These are phyloP conservation scores for Oplegnathus fasciatus DNA, from an alignment of 2,113 vertebrate genomes.

Conservation along the genomic window DNA sequence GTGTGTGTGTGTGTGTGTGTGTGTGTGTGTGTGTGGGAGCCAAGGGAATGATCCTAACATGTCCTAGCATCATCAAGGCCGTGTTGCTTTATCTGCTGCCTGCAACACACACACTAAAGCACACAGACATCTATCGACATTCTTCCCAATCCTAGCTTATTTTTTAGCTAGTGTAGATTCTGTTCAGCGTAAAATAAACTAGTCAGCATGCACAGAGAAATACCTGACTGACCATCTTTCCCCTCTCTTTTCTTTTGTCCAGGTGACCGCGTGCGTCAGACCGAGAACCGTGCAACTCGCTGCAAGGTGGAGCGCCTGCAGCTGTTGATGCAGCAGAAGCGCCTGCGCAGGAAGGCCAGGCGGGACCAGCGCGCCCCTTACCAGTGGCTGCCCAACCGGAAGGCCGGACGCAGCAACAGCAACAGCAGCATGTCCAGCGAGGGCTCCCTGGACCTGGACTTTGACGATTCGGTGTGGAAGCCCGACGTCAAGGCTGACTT, in stretches of 20 bases:
- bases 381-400: constrained; percentile 95
- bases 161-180: not conserved
- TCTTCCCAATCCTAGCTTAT: not conserved
- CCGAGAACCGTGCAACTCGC: constrained; percentile 96
- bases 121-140: constrained; percentile 38
- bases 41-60: constrained; percentile 30
- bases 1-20: constrained; percentile 27
- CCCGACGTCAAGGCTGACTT: constrained; percentile 97
- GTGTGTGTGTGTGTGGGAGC: constrained; percentile 16
- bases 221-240: not conserved
- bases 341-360: constrained; percentile 94
- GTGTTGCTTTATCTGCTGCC: constrained; percentile 47
- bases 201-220: not conserved
- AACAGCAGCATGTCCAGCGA: constrained; percentile 90
- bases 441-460: constrained; percentile 95
- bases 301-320: constrained; percentile 98
- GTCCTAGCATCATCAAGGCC: constrained; percentile 35
- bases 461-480: constrained; percentile 98
- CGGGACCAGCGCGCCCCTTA: constrained; percentile 92
- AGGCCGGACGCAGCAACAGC: constrained; percentile 93
- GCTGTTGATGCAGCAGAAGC: constrained; percentile 97
- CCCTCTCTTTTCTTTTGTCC: not conserved
- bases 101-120: constrained; percentile 26
- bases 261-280: constrained; percentile 96
- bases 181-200: not conserved